phyloP scores from a whole-genome alignment of 2,888 invertebrate genomes.

The Deilephila elpenor region DNA sequence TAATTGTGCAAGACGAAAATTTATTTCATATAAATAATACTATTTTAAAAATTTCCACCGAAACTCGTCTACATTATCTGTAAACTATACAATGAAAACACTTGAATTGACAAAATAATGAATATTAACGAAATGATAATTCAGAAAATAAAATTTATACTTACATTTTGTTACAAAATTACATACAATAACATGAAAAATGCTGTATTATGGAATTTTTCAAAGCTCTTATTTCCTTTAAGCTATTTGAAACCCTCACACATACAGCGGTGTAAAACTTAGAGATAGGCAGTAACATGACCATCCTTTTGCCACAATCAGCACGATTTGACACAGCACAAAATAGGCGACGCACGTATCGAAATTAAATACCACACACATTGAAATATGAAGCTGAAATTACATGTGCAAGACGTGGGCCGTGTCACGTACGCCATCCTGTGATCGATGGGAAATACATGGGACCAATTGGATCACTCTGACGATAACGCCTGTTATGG shows the following conservation, averaged over 20 bases:
- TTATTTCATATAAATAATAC: too few relatives aligned
- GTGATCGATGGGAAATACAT: constrained; percentile 26
- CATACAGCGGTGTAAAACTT: not conserved
- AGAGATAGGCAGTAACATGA: not conserved
- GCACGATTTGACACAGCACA: constrained; percentile 3
- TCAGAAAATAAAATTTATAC: not conserved
- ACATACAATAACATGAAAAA: too few relatives aligned
- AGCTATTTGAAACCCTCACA: not conserved
- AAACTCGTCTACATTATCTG: not conserved
- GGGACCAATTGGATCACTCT: constrained; percentile 12
- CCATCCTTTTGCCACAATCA: not conserved
- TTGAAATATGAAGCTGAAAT: constrained; percentile 39
- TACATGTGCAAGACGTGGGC: constrained; percentile 34
- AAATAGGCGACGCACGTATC: constrained; percentile 27
- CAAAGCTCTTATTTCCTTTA: not conserved
- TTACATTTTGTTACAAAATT: not conserved
- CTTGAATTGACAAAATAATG: not conserved
- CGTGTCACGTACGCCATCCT: constrained; percentile 55
- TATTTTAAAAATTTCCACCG: too few relatives aligned
- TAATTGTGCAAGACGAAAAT: too few relatives aligned
- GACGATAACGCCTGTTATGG: constrained; percentile 11
- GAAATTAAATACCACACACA: constrained; percentile 36
- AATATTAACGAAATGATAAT: not conserved
- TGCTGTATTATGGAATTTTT: too few relatives aligned
- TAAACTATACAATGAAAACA: not conserved